Evolutionary conservation across 2,888 invertebrate species (phyloP).

Genomic region (Patella pellucida): DNA sequence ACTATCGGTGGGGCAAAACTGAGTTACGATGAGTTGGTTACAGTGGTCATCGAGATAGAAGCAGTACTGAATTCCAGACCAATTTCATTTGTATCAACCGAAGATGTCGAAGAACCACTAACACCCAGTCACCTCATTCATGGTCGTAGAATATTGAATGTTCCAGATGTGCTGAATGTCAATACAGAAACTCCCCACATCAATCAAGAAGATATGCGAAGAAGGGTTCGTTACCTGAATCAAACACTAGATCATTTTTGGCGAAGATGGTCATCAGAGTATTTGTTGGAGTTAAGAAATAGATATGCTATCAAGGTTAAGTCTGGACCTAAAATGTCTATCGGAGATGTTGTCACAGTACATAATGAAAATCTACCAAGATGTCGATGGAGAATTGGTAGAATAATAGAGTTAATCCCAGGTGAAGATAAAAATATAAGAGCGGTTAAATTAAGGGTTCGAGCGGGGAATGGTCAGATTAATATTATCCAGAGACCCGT

Average conservation of each 20-base stretch:
- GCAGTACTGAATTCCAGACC: not conserved
- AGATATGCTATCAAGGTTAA: not conserved
- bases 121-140: not conserved
- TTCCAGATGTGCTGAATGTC: not conserved
- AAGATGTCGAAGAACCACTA: not conserved
- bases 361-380: not conserved
- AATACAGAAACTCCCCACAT: not conserved
- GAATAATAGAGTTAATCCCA: not conserved
- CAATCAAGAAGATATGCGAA: too few relatives aligned
- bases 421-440: not conserved
- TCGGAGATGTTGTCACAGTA: not conserved
- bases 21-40: not conserved
- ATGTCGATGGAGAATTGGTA: not conserved
- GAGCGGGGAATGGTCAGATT: not conserved
- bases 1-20: not conserved
- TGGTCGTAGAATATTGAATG: not conserved
- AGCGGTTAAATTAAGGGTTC: not conserved
- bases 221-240: not conserved
- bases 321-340: not conserved
- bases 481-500: not conserved
- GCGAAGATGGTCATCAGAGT: slow-evolving; percentile 4
- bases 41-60: not conserved
- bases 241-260: not conserved
- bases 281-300: not conserved
- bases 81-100: not conserved